Base-by-base conservation (phyloP, 1,140 invertebrate species). In the Sitobion miscanthi region DNA sequence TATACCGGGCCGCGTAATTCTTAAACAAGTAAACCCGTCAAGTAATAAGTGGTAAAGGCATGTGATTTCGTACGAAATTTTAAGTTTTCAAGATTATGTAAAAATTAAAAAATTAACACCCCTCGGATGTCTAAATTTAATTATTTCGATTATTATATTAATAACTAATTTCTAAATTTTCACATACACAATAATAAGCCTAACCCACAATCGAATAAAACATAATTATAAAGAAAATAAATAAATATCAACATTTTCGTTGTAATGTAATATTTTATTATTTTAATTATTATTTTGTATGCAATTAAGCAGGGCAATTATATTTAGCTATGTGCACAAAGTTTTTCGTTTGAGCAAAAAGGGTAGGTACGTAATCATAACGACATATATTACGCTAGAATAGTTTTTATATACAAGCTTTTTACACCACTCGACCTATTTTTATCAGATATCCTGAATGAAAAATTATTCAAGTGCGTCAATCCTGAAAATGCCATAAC, bases 401-500 rank as follows among this genome's bases (percentile, higher is more conserved):
- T 47, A 54, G n/a, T 35, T 5, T 54, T 54, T 54, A 42, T n/a
- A 54, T 38, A 89, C 21, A 35, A 89, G 21, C 8, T 54, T 89
- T 88, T 54, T 38, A 38, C 20, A 35, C 49, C 49, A 89, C 87
- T 89, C 35, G 87, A 54, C 87, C 87, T 89, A 54, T 54, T 89
- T 54, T 54, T 54, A 54, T 87, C n/a, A 35, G 49, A 38, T 54
- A 35, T 38, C 87, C 35, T 52, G 87, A 38, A 54, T 54, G 47
- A 89, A 88, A 49, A 86, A 86, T 77, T 77, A 77, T 86, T 47
- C 85, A 47, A 86, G 86, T n/a, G 30, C 86, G 85, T 87, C 85
- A 47, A 87, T 47, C 11, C 25, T 49, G 86, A 88, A 88, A 88
- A 21, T n/a, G 30, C 30, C 9, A 47, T 30, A 86, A 86, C 14